phyloP scores from a whole-genome alignment of 2,113 vertebrate species.

The Dascyllus trimaculatus region DNA sequence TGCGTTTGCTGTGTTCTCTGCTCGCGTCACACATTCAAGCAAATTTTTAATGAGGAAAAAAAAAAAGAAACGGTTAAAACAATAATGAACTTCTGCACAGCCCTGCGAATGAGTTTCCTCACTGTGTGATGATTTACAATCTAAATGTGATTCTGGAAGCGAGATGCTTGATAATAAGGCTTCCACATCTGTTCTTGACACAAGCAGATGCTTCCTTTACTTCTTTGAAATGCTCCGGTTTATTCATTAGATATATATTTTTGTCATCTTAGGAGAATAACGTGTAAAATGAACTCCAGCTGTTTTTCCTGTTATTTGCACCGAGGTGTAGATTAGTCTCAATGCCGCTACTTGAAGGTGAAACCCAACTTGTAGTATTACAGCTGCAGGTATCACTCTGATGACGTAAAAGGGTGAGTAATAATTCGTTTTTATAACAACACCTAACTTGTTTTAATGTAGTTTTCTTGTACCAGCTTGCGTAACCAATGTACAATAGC shows the following conservation, averaged over 20 bases:
- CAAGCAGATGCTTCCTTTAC: slow-evolving; percentile 4
- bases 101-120: slow-evolving; percentile 9
- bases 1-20: slow-evolving; percentile 4
- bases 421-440: neutral
- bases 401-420: slow-evolving; percentile 9
- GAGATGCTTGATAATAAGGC: slow-evolving; percentile 24
- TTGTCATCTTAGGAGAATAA: slow-evolving; percentile 14
- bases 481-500: slow-evolving; percentile 45
- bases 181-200: slow-evolving; percentile 28
- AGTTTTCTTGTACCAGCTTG: slow-evolving; percentile 35
- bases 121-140: slow-evolving; percentile 30
- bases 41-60: slow-evolving; percentile 1
- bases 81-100: slow-evolving; percentile 1
- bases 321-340: slow-evolving; percentile 22
- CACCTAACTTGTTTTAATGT: neutral
- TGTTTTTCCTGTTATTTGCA: slow-evolving; percentile 31
- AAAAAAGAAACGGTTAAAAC: slow-evolving; percentile 8
- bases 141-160: slow-evolving; percentile 25
- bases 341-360: slow-evolving; percentile 17
- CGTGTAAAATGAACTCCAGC: slow-evolving; percentile 1
- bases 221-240: neutral
- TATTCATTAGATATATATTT: neutral
- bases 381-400: slow-evolving; percentile 17
- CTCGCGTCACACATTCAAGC: slow-evolving; percentile 28
- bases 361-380: slow-evolving; percentile 6